phyloP scores from a whole-genome alignment of 2,888 invertebrate genomes.

The Campoplex capitator region DNA sequence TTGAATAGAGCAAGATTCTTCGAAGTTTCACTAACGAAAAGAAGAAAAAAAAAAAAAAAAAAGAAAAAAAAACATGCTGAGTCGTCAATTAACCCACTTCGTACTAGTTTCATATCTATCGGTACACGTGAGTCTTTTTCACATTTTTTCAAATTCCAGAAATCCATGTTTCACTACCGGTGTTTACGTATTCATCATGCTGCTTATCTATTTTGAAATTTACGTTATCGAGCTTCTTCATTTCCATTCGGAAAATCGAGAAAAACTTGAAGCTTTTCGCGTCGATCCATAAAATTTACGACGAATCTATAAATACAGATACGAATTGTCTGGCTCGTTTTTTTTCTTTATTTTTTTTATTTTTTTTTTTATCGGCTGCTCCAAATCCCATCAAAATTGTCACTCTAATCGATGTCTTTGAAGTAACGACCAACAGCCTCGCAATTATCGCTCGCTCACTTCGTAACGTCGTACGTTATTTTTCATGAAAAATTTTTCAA shows the following conservation, averaged over 20 bases:
- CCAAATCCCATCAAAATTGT: slow-evolving; percentile 4
- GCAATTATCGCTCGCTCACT: background rate
- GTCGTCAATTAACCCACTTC: background rate
- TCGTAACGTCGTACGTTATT: background rate
- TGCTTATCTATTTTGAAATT: slow-evolving; percentile 17
- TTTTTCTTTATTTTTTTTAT: too few species aligned
- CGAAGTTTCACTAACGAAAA: background rate
- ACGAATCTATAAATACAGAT: background rate
- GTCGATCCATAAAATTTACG: background rate
- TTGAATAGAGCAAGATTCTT: background rate
- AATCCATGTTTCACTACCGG: background rate
- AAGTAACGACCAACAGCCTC: background rate
- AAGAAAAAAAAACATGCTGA: too few species aligned
- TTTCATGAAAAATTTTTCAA: background rate
- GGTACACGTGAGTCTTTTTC: background rate
- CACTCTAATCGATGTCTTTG: background rate
- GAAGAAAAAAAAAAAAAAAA: too few species aligned
- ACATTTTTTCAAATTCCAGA: background rate
- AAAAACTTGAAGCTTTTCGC: background rate
- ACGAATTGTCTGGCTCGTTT: background rate
- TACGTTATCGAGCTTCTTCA: background rate
- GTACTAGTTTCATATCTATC: background rate
- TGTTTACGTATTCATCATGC: background rate
- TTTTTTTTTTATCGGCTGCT: background rate
- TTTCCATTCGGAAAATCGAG: background rate